These are phyloP conservation scores for Carcharodon carcharias DNA, from an alignment of 2,797 vertebrate species.

Conservation along the genomic window DNA sequence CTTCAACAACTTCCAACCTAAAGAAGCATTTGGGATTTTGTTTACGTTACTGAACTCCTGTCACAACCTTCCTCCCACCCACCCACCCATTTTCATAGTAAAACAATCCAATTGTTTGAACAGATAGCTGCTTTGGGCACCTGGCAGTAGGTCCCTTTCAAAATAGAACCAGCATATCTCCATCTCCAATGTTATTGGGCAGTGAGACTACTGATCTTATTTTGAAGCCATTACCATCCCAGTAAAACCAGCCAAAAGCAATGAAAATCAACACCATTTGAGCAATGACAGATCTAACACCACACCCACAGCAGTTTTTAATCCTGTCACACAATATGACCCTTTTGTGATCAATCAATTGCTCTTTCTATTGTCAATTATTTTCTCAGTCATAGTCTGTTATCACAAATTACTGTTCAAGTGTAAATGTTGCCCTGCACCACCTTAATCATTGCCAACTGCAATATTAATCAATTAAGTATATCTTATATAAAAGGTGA, in stretches of 20 bases:
- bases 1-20: background rate
- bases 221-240: background rate
- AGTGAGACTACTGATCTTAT: background rate
- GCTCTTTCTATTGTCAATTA: background rate
- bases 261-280: background rate
- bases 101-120: background rate
- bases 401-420: background rate
- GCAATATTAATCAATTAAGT: background rate
- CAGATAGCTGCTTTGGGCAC: background rate
- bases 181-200: background rate
- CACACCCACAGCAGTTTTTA: background rate
- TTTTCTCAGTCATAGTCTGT: background rate
- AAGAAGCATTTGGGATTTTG: background rate
- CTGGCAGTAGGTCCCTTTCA: background rate
- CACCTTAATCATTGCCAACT: background rate
- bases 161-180: too few species aligned
- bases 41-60: background rate
- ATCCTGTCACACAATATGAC: background rate
- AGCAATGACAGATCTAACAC: background rate
- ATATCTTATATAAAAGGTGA: background rate
- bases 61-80: too few species aligned
- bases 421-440: background rate
- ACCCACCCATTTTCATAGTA: background rate
- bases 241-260: background rate
- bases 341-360: background rate